Evolutionary conservation across 2,113 vertebrate genomes (phyloP).

Genomic region (Grallaria varia): DNA sequence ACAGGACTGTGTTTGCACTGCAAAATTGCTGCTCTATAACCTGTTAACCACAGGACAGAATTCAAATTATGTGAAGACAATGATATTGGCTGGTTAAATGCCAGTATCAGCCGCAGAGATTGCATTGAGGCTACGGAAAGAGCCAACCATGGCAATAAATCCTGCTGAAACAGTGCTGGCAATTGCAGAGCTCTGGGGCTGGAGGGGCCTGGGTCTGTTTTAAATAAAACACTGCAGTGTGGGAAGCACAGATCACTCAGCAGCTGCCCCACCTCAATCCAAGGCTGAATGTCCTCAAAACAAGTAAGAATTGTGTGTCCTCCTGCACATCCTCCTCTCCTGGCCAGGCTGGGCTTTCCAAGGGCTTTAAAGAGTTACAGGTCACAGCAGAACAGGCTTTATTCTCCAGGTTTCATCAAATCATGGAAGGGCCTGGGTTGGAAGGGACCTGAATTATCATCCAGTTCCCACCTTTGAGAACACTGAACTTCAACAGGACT

Average conservation of each 20-base stretch:
- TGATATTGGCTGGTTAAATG: not conserved
- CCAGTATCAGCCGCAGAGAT: not conserved
- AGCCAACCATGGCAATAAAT: not conserved
- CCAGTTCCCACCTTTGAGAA: not conserved
- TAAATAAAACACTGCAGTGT: not conserved
- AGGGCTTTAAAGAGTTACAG: not conserved
- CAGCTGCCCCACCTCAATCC: not conserved
- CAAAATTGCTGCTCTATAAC: not conserved
- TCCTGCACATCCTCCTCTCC: not conserved
- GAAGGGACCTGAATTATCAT: not conserved
- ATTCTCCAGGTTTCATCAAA: not conserved
- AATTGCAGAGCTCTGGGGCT: not conserved
- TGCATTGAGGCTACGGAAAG: not conserved
- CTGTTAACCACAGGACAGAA: not conserved
- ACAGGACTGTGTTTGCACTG: not conserved
- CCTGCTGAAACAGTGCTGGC: not conserved
- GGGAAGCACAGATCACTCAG: not conserved
- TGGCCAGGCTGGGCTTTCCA: not conserved
- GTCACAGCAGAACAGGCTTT: not conserved
- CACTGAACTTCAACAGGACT: not conserved
- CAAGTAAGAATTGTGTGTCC: not conserved
- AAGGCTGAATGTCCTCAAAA: not conserved
- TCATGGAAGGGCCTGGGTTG: too few relatives aligned
- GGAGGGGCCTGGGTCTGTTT: not conserved
- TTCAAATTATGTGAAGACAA: not conserved